Percentiles rank a stretch among this genome's conserved stretches.
These are phyloP conservation scores for Arothron firmamentum DNA, from an alignment of 2,113 vertebrate genomes.

Conservation along the genomic window DNA sequence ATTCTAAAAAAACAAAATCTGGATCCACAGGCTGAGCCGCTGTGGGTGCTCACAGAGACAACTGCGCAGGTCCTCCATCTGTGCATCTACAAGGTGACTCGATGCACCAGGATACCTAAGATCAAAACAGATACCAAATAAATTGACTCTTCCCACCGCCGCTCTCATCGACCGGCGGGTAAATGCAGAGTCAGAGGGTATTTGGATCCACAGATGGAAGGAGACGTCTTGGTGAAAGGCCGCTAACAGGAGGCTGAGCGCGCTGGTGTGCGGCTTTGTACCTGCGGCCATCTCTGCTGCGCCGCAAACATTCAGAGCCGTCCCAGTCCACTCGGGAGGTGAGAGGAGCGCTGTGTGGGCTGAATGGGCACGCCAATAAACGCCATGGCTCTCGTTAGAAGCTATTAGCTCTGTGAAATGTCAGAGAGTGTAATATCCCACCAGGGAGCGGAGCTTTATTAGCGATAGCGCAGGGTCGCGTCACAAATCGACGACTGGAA, in stretches of 20 bases:
- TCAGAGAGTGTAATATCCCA: slow-evolving; percentile 10
- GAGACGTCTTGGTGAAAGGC: neutral
- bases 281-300: neutral
- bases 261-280: slow-evolving; percentile 25
- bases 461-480: slow-evolving; percentile 14
- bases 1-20: too few relatives aligned
- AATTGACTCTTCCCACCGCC: too few relatives aligned
- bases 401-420: slow-evolving; percentile 12
- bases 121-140: too few relatives aligned
- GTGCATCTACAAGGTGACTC: too few relatives aligned
- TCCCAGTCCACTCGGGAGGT: too few relatives aligned
- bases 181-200: neutral
- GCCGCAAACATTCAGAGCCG: slow-evolving; percentile 6
- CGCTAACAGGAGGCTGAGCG: slow-evolving; percentile 13
- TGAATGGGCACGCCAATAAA: slow-evolving; percentile 18
- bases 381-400: slow-evolving; percentile 2
- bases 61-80: too few relatives aligned
- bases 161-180: too few relatives aligned
- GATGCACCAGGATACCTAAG: too few relatives aligned
- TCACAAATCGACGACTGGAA: slow-evolving; percentile 8
- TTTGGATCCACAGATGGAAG: neutral
- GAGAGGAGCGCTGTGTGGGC: slow-evolving; percentile 18
- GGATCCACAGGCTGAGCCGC: too few relatives aligned
- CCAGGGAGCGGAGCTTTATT: neutral
- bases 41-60: too few relatives aligned